Base-by-base conservation (phyloP, 2,113 vertebrate species). In the Coracopsis vasa region DNA sequence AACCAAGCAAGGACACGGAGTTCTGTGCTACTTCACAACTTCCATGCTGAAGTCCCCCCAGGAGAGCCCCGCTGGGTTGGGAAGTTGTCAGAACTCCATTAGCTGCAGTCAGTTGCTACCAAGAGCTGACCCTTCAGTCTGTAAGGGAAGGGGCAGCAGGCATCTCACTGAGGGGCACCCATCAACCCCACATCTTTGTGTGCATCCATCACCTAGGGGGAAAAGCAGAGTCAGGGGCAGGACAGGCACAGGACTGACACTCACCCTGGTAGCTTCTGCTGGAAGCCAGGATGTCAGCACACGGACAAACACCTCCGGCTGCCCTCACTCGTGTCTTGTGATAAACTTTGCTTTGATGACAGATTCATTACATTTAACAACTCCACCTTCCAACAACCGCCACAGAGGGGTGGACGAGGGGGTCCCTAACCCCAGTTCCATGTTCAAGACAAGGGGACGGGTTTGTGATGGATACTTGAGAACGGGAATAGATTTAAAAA, bases 401-500 rank as follows among this genome's bases (percentile, higher is more conserved):
- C 2, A 0, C 47, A 13, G 9, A 62, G 21, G 47, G 94, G 12
- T 14, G 92, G 80, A 33, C 72, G 4, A 16, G 42, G 74, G 61
- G 62, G 80, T 23, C 77, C 71, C 6, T 10, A 6, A 69, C 48
- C 66, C 95, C 51, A 81, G 80, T 86, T 90, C 95, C 96, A 90
- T 37, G 20, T 91, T 88, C 94, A 78, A 97, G 97, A 96, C 86
- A 37, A 93, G 87, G 96, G 93, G 92, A 91, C 50, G 91, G 95
- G 86, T 94, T 93, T 89, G 85, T 61, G 97, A 94, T 44, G 95
- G 97, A 93, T 37, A 56, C 91, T 92, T 74, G 82, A 96, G 84
- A 95, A 97, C 10, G 96, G 97, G 62, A 94, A 95, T 88, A 92
- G 95, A 94, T 96, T 95, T 82, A 90, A 37, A 95, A 94, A 96